Base-by-base conservation (phyloP, 2,797 vertebrate species). In the Spheniscus humboldti region DNA sequence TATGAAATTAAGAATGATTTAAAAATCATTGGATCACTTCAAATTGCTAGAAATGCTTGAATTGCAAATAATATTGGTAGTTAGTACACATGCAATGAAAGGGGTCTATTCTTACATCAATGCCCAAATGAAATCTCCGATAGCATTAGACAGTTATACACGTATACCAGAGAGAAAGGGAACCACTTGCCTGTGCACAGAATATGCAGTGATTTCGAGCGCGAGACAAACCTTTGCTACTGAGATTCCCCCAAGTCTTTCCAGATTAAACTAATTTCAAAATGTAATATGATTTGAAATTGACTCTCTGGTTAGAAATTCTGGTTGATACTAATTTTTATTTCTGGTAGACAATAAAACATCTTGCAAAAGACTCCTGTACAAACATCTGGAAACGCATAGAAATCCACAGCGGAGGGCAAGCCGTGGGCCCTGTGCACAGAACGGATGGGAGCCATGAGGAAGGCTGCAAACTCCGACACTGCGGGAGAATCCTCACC, bases 251-350 rank as follows among this genome's bases (percentile, higher is more conserved):
- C 82, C 88, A 83, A 90, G 90, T 56, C 75, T 97, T 93, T 92
- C 93, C 94, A 97, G 94, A 96, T 95, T 91, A 98, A 98, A 97
- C 92, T 95, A 87, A 96, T 97, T 97, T 96, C 83, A 93, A 95
- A 96, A 84, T 76, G 35, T 82, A 88, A 97, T 79, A 95, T 92
- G 94, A 97, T 96, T 97, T 94, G 90, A 98, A 96, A 97, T 95
- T 60, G 33, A 88, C 95, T 91, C 39, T 86, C 96, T 69, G 39
- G 77, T 97, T 89, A 66, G 62, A 97, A 97, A 92, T 96, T 96
- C 95, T 97, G 91, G 94, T 95, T 97, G 88, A 81, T 97, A 92
- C 80, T 92, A 64, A 53, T 90, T 96, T 91, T 85, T 89, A 68
- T 95, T 98, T 95, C 82, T 86, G 74, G 93, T 95, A 96, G 95